Percentiles rank a stretch among this genome's conserved stretches.
These are phyloP conservation scores for Lytechinus variegatus DNA, from an alignment of 35 echinoderm and acorn worm species.

Conservation along the genomic window DNA sequence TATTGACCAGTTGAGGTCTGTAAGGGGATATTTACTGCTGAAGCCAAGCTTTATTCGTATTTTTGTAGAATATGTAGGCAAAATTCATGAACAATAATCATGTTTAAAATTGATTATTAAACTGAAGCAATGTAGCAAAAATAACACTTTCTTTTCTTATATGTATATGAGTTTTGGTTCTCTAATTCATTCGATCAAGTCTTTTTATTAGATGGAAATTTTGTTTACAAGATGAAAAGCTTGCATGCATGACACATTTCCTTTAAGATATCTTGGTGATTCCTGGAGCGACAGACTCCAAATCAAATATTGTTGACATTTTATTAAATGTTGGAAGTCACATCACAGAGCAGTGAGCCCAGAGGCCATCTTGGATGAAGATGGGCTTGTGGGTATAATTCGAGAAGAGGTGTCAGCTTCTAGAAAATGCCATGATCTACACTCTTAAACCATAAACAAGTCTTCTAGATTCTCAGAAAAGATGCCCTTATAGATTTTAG, in stretches of 20 bases:
- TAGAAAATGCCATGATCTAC: background rate
- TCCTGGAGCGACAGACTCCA: background rate
- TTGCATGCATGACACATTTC: background rate
- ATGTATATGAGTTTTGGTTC: too few relatives aligned
- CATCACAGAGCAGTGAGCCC: background rate
- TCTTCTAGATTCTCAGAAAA: background rate
- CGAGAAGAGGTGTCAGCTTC: background rate
- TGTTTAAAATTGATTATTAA: too few relatives aligned
- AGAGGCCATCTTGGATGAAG: background rate
- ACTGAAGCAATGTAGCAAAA: too few relatives aligned
- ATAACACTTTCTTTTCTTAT: too few relatives aligned
- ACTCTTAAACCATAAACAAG: background rate
- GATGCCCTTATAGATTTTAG: background rate
- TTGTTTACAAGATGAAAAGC: background rate
- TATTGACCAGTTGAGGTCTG: too few relatives aligned
- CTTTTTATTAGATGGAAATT: background rate
- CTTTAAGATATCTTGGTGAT: background rate
- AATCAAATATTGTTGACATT: background rate
- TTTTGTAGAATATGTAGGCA: too few relatives aligned
- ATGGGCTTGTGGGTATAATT: background rate
- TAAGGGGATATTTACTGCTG: too few relatives aligned
- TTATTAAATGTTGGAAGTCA: background rate
- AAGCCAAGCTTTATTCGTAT: too few relatives aligned
- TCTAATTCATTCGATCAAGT: background rate
- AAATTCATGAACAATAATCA: too few relatives aligned